Evolutionary conservation across 1,140 invertebrate species (phyloP).

Genomic region (Anoplolepis gracilipes): DNA sequence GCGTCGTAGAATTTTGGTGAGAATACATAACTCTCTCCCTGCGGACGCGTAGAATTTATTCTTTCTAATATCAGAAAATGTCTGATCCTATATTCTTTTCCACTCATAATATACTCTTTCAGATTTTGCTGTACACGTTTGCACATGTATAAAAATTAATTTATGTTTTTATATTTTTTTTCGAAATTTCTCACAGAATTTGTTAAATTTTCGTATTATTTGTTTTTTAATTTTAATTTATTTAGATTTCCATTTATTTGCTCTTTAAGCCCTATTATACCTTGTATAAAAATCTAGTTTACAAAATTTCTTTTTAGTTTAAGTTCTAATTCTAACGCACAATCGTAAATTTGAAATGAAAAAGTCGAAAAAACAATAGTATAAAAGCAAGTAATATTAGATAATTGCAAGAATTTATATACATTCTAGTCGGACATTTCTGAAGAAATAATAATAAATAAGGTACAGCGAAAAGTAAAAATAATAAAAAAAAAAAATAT

Average conservation of each 20-base stretch:
- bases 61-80: conserved; percentile 38
- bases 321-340: conserved; percentile 54
- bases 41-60: conserved; percentile 23
- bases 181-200: no score
- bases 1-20: conserved; percentile 40
- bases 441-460: background rate
- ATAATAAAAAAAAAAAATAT: background rate
- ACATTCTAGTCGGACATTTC: background rate
- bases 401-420: background rate
- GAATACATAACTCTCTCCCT: no score
- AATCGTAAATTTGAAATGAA: conserved; percentile 13
- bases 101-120: conserved; percentile 3
- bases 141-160: conserved; percentile 6
- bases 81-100: conserved; percentile 57
- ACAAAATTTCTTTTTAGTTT: conserved; percentile 51
- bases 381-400: background rate
- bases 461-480: background rate
- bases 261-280: no score
- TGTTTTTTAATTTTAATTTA: no score
- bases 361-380: conserved; percentile 16
- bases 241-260: no score
- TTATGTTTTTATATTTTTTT: no score
- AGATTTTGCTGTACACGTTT: conserved; percentile 26
- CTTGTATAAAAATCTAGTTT: no score
- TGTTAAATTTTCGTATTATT: no score